Base-by-base conservation (phyloP, 1,140 invertebrate genomes). In the Antheraea pernyi region DNA sequence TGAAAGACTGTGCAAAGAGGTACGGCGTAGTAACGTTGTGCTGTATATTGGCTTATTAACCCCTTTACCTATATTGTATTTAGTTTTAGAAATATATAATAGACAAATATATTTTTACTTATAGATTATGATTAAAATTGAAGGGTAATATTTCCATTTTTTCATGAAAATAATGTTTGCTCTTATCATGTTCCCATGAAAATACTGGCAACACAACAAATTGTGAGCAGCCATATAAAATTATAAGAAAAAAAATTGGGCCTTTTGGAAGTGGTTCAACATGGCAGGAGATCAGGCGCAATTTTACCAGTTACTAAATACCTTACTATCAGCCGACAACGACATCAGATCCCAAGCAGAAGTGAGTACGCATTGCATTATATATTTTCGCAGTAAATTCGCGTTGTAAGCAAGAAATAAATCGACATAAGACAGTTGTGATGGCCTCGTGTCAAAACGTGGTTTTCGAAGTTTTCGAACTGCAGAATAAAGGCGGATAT, bases 291-390 rank as follows among this genome's bases (percentile, higher is more conserved):
- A 97, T 92, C 95, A 97, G 86, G 95, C 95, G 85, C 96, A 97
- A 91, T 98, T 98, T 94, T 95, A 96, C 91, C 95, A 96, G 88
- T 95, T 99, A 84, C 93, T 98, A 81, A 94, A 94, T 88, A 96
- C 95, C 85, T 94, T 98, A 85, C 94, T 98, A 88, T 97, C 96
- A 80, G 94, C 95, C 75, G 97, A 98, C 93, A 98, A 98, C 93
- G 96, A 97, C 82, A 95, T 95, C 75, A 94, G 98, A 80, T 94
- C 95, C 66, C 95, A 97, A 87, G 97, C 97, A 70, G 98, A 99
- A 96, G 97, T 98, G 94, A 91, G 94, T 94, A 80, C 71, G 81
- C 72, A 66, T 74, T 74, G 71, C 74, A 63, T 69, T 74, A 71
- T 77, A 64, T 30, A n/a, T 71, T 74, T 73, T 72, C 68, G 19